A percentile compares a stretch with the other conserved stretches of the same genome.
Evolutionary conservation across 2,113 vertebrate species (phyloP).

Genomic region (Ptychochromis oligacanthus): DNA sequence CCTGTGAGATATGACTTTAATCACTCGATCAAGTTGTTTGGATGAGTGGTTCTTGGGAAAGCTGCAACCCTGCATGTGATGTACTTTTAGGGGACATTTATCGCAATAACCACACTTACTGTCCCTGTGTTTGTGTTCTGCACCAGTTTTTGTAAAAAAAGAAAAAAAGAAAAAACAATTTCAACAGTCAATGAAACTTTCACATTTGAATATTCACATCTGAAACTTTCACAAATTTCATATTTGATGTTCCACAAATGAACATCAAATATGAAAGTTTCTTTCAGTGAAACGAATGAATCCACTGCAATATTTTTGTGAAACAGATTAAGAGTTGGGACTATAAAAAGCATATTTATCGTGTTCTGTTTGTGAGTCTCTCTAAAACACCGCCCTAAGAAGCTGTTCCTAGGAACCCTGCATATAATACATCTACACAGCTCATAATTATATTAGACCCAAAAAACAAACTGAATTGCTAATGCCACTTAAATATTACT

Average conservation of each 20-base stretch:
- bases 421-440: not conserved
- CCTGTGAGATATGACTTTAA: not conserved
- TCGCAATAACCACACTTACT: not conserved
- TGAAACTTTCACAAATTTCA: not conserved
- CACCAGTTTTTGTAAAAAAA: not conserved
- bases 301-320: not conserved
- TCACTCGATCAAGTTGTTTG: not conserved
- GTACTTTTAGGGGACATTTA: not conserved
- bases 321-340: not conserved
- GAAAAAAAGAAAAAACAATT: not conserved
- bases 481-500: not conserved
- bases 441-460: not conserved
- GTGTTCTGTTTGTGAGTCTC: not conserved
- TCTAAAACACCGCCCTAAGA: not conserved
- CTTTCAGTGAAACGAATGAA: not conserved
- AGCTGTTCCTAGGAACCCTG: not conserved
- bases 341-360: not conserved
- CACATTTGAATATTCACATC: too few relatives aligned
- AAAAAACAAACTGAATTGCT: not conserved
- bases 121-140: not conserved
- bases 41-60: not conserved
- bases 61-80: not conserved
- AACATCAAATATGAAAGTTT: too few relatives aligned
- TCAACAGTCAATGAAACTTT: not conserved
- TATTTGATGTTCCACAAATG: not conserved